Conservation (phyloP, 2,797 vertebrate species). For the Mallotus villosus region DNA sequence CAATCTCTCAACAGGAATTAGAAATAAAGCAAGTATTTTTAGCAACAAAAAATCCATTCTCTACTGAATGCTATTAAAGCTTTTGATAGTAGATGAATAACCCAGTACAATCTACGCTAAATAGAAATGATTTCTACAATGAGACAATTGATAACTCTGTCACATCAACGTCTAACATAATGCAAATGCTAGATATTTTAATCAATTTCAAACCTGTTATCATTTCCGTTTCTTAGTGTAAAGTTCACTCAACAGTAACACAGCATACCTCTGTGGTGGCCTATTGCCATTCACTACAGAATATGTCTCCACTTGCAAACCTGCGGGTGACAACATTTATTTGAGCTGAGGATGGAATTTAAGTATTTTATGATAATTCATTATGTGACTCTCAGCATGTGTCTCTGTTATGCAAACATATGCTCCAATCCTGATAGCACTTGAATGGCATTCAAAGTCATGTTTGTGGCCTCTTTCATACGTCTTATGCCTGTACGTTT, state of each 20-base stretch:
- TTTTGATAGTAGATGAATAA: too few relatives aligned
- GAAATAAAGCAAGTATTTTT: too few relatives aligned
- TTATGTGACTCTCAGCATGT: too few relatives aligned
- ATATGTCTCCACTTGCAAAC: slow-evolving; percentile 55
- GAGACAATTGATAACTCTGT: not conserved
- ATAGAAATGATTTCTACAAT: not conserved
- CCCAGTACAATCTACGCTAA: too few relatives aligned
- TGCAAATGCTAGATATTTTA: not conserved
- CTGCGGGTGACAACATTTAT: slow-evolving; percentile 59
- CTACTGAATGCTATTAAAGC: too few relatives aligned
- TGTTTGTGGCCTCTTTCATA: too few relatives aligned
- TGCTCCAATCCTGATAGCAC: too few relatives aligned
- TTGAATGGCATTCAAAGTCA: too few relatives aligned
- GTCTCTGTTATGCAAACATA: too few relatives aligned
- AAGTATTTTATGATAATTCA: slow-evolving; percentile 1
- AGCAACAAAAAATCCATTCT: too few relatives aligned
- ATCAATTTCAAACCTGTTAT: slow-evolving; percentile 20
- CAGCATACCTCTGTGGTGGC: slow-evolving; percentile 50
- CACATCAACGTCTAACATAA: not conserved
- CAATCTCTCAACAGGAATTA: too few relatives aligned
- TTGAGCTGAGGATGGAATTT: slow-evolving; percentile 56
- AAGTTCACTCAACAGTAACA: slow-evolving; percentile 44
- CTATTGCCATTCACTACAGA: slow-evolving; percentile 45
- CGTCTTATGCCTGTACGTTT: too few relatives aligned
- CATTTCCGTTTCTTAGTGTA: slow-evolving; percentile 29